Evolutionary conservation across 2,797 vertebrate genomes (phyloP).

Genomic region (Benthosema pterotum): DNA sequence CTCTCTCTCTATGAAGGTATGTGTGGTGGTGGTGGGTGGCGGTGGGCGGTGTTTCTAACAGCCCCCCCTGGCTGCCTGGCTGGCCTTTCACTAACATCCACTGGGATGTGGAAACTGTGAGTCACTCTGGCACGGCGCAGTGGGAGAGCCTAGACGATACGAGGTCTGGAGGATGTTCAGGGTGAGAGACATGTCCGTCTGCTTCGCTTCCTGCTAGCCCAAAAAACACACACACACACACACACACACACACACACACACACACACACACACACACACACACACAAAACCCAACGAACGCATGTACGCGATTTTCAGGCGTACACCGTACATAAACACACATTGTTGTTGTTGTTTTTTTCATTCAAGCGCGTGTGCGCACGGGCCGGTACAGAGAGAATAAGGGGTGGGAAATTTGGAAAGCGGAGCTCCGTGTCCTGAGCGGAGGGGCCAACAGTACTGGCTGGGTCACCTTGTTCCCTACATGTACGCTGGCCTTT

Average conservation of each 20-base stretch:
- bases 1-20: slow-evolving; percentile 42
- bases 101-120: slow-evolving; percentile 81
- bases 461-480: slow-evolving; percentile 42
- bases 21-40: slow-evolving; percentile 8
- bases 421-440: slow-evolving; percentile 33
- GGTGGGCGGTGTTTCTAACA: slow-evolving; percentile 29
- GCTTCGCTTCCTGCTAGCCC: slow-evolving; percentile 69
- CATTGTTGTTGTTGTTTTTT: too few species aligned
- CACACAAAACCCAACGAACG: too few species aligned
- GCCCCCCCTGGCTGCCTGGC: slow-evolving; percentile 38
- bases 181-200: slow-evolving; percentile 76
- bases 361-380: background rate
- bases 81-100: slow-evolving; percentile 68
- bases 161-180: slow-evolving; percentile 77
- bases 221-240: slow-evolving; percentile 43
- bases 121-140: slow-evolving; percentile 66
- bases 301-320: too few species aligned
- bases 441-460: slow-evolving; percentile 29
- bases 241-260: slow-evolving; percentile 28
- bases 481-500: slow-evolving; percentile 51
- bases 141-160: slow-evolving; percentile 56
- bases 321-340: slow-evolving; percentile 1
- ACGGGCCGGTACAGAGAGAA: background rate
- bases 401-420: slow-evolving; percentile 11
- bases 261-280: slow-evolving; percentile 21